A percentile compares a stretch with the other conserved stretches of the same genome.
These are phyloP conservation scores for Pseudopleuronectes americanus DNA, from an alignment of 2,797 vertebrate genomes.

Conservation along the genomic window DNA sequence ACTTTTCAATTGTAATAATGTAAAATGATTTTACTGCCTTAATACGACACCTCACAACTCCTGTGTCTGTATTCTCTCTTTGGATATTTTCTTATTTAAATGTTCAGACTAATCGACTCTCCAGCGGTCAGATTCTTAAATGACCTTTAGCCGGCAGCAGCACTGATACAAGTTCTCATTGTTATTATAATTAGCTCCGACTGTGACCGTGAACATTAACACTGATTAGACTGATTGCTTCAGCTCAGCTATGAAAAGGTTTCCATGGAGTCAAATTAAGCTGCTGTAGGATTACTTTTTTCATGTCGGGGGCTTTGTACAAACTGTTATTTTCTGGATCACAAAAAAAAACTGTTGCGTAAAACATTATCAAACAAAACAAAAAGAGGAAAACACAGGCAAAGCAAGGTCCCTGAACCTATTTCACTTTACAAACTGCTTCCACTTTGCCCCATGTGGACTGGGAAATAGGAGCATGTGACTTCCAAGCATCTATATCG, in stretches of 20 bases:
- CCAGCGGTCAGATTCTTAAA: slow-evolving; percentile 8
- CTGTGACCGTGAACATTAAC: slow-evolving; percentile 40
- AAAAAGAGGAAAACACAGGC: slow-evolving; percentile 13
- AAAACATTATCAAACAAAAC: slow-evolving; percentile 8
- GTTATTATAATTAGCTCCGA: slow-evolving; percentile 56
- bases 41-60: background rate
- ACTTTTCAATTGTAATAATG: background rate
- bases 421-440: slow-evolving; percentile 16
- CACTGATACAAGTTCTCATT: slow-evolving; percentile 30
- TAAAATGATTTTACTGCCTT: background rate
- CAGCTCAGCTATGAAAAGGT: slow-evolving; percentile 1
- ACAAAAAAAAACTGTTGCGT: too few relatives aligned
- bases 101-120: slow-evolving; percentile 13
- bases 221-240: slow-evolving; percentile 39
- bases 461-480: slow-evolving; percentile 12
- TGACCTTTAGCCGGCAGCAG: slow-evolving; percentile 38
- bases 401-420: slow-evolving; percentile 5
- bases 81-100: background rate
- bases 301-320: background rate
- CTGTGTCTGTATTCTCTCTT: background rate
- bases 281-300: slow-evolving; percentile 2
- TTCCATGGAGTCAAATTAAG: slow-evolving; percentile 18
- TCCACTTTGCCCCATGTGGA: background rate
- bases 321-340: background rate
- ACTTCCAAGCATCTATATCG: background rate